Percentiles rank a stretch among this genome's conserved stretches.
Conservation (phyloP, 2,113 vertebrate species). For the Silurus meridionalis region DNA sequence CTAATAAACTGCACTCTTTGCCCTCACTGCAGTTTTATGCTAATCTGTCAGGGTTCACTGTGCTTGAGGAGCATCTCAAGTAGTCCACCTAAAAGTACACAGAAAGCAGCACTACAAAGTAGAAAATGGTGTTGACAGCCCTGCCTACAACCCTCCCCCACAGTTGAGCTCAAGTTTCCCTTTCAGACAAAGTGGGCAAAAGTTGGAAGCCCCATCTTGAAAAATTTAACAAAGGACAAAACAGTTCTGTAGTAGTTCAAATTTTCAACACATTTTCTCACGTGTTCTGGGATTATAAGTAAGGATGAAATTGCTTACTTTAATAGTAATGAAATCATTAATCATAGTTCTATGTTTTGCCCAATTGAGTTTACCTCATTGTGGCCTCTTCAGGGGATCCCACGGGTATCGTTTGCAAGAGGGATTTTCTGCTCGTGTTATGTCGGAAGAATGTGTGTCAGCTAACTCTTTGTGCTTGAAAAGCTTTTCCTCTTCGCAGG, state of each 20-base stretch:
- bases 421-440: constrained; percentile 33
- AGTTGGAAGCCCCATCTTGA: constrained; percentile 60
- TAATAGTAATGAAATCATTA: constrained; percentile 37
- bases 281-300: not conserved
- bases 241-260: constrained; percentile 60
- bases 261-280: not conserved
- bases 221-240: constrained; percentile 67
- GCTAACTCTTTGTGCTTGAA: constrained; percentile 9
- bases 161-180: constrained; percentile 52
- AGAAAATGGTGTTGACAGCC: constrained; percentile 39
- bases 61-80: constrained; percentile 40
- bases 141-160: constrained; percentile 32
- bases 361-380: constrained; percentile 19
- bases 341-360: constrained; percentile 21
- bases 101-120: constrained; percentile 47
- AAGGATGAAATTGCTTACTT: not conserved
- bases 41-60: constrained; percentile 33
- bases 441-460: constrained; percentile 14
- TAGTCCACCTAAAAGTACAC: constrained; percentile 52
- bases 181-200: constrained; percentile 61
- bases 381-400: constrained; percentile 40
- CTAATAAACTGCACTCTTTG: constrained; percentile 3
- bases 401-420: constrained; percentile 47
- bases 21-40: constrained; percentile 53
- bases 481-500: not conserved